Evolutionary conservation across 2,797 vertebrate species (phyloP), one percentile per base, ranked within the genome.

Genomic region (Triplophysa yarkandensis): DNA sequence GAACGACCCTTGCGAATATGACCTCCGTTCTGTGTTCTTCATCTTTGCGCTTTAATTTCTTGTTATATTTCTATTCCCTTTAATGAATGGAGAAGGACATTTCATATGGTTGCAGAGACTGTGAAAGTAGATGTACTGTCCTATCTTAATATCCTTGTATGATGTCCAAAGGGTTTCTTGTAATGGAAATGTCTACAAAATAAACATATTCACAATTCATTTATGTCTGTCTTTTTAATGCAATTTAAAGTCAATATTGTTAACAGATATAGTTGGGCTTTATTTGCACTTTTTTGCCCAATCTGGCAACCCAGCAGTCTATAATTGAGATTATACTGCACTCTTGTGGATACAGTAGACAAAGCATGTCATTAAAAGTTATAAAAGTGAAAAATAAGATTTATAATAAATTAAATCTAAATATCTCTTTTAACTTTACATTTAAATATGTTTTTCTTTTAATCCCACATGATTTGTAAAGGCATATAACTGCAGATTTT

Each of bases 171-270:
- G n/a, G 84, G 83, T 84, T 50, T 77, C 76, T 86, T 91, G 84
- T 85, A 84, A 85, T 86, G 52, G 58, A 84, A 80, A 80, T 82
- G 76, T 77, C 74, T 83, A 77, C 78, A 89, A 81, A 86, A 89
- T 91, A 91, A 91, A 91, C 60, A 67, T 70, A 68, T 81, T 68
- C 74, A 71, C 84, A 86, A 82, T 79, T 74, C 74, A 25, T 41
- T 32, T 16, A 52, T 71, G 57, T 34, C 32, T 27, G 32, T 69
- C 32, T 65, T 55, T 44, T 71, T 6, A 80, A 48, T 57, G 50
- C 50, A 34, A 74, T 9, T 27, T 28, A 46, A 44, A 14, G 4
- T 44, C 32, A 46, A 66, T 3, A 6, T 30, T 30, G 9, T 23
- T 7, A 21, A 23, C 10, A 50, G 8, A 50, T 10, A 21, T 8